A percentile compares a stretch with the other conserved stretches of the same genome.
Conservation (phyloP, 2,797 vertebrate genomes). For the Falco concolor region DNA sequence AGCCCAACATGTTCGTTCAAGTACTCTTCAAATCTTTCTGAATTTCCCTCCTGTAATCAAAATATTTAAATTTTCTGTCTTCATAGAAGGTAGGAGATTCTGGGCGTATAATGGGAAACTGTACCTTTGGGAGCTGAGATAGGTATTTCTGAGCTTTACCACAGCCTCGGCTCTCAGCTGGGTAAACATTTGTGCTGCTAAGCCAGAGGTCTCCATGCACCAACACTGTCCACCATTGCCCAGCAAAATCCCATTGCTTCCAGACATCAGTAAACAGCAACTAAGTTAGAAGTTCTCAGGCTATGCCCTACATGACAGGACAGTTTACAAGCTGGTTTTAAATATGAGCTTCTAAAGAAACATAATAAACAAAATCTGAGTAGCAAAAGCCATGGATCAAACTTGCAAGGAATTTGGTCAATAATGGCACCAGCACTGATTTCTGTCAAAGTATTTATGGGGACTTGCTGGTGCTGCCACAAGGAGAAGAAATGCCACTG, state of each 20-base stretch:
- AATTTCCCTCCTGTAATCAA: background rate
- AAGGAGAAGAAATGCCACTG: background rate
- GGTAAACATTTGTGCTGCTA: background rate
- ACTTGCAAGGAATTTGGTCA: background rate
- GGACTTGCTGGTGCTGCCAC: background rate
- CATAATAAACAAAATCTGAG: background rate
- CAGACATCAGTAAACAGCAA: background rate
- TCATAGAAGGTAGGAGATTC: background rate
- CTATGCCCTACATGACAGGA: background rate
- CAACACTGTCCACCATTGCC: background rate
- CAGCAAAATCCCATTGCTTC: background rate
- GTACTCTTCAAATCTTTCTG: background rate
- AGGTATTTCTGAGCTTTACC: background rate
- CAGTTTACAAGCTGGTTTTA: background rate
- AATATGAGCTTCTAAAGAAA: background rate
- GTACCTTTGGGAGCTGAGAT: background rate
- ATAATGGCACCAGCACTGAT: background rate
- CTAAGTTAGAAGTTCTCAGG: background rate
- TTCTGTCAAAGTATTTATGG: background rate
- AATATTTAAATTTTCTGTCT: background rate
- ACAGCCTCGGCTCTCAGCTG: background rate
- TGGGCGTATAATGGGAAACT: background rate
- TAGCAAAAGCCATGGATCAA: background rate
- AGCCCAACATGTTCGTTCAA: slow-evolving; percentile 35
- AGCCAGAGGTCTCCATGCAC: background rate